Conservation (phyloP, 92 coral and sea anemone species). For the Heliopora coerulea region DNA sequence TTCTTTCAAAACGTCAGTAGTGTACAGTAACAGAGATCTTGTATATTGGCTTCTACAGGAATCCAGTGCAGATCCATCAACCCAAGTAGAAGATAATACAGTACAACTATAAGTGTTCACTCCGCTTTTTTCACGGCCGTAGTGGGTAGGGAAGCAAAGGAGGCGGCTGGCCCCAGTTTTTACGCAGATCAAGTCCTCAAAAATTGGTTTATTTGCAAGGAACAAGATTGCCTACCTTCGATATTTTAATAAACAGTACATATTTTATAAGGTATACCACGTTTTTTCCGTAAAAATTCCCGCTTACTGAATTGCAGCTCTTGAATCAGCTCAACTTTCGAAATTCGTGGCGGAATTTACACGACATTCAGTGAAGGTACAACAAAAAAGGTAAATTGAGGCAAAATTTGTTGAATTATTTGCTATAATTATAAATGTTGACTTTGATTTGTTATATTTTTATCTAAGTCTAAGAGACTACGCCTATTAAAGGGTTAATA, state of each 20-base stretch:
- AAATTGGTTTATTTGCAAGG: background rate
- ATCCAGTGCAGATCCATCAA: too few relatives aligned
- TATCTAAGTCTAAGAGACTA: too few relatives aligned
- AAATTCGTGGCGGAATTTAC: background rate
- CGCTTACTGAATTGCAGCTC: background rate
- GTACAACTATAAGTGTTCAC: too few relatives aligned
- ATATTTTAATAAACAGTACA: background rate
- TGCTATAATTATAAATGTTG: background rate
- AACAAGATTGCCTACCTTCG: background rate
- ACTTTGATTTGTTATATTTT: background rate
- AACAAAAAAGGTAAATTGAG: background rate
- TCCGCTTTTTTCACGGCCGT: too few relatives aligned
- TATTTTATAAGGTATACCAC: background rate
- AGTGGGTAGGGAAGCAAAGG: background rate
- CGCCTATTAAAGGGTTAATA: too few relatives aligned
- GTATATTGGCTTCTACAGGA: too few relatives aligned
- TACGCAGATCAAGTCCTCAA: background rate
- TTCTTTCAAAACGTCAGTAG: too few relatives aligned
- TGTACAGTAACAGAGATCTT: too few relatives aligned
- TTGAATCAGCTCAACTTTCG: background rate
- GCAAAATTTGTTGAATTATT: constrained; percentile 2
- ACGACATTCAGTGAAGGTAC: too few relatives aligned
- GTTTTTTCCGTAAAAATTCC: background rate
- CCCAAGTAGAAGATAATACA: too few relatives aligned
- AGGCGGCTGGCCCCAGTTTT: background rate